Evolutionary conservation across 2,797 vertebrate genomes (phyloP), one percentile per base, ranked within the genome.

Genomic region (Ctenopoma multispine): DNA sequence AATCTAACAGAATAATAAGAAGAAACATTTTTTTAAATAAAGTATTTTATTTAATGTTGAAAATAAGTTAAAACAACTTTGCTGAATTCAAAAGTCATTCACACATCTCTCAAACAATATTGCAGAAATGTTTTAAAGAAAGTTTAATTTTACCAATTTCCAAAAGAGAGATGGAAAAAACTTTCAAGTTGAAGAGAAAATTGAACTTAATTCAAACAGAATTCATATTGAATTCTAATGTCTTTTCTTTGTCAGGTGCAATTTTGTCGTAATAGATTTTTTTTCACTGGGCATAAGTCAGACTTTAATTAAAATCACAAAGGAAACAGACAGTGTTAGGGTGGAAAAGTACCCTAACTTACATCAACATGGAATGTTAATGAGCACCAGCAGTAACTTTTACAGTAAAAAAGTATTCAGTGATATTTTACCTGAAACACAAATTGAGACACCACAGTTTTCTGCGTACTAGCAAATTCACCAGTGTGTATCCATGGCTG

Each of bases 41-140:
- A 78, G 47, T 69, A 62, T 83, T 89, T 88, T 87, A 89, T 92
- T 87, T 36, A 54, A 63, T 87, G 86, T 88, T 80, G 50, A 89
- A 88, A 94, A 95, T 95, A 95, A 95, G 59, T 95, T 95, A 95
- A n/a, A 94, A 91, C 75, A 80, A 83, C 73, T 80, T 75, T 84
- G 66, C 64, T 69, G 44, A 90, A 66, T 84, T 87, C 55, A 89
- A 90, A 87, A 85, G 84, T 80, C 77, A 91, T 85, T 90, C 83
- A 89, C 72, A 87, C 38, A 80, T 82, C 63, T 69, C 65, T 70
- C 31, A 69, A 81, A 80, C 82, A 78, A 66, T 36, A 79, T 78
- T 57, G 80, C 63, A 62, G 62, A 82, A 84, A 75, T 43, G 43
- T 74, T 85, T 83, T 85, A 61, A 79, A 61, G 60, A 75, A 63